These are phyloP conservation scores for Spilarctia lutea DNA, from an alignment of 2,888 invertebrate species.

Conservation along the genomic window DNA sequence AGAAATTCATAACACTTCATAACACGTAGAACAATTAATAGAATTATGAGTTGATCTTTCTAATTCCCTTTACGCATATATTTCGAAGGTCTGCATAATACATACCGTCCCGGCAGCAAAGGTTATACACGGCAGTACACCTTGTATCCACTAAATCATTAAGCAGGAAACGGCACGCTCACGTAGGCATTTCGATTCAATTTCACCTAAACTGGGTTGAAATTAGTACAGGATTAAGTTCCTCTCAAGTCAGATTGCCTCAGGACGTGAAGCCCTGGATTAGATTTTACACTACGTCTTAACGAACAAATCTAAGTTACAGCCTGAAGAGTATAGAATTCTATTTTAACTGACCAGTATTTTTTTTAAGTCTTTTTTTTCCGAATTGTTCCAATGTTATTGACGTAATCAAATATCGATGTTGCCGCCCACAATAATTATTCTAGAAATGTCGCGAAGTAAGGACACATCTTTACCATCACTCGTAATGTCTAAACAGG, in stretches of 20 bases:
- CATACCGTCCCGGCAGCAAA: neutral
- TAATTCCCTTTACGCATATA: neutral
- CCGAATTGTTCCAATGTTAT: neutral
- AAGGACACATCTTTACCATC: no score
- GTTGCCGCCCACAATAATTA: no score
- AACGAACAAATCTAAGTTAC: conserved; percentile 45
- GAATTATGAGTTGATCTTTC: neutral
- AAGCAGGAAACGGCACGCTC: conserved; percentile 14
- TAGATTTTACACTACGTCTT: conserved; percentile 70
- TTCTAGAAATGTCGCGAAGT: no score
- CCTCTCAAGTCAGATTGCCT: conserved; percentile 66
- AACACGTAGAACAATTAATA: neutral
- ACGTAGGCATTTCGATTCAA: conserved; percentile 58
- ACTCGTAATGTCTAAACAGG: neutral
- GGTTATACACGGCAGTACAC: neutral
- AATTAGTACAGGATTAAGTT: conserved; percentile 74
- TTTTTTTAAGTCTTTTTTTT: neutral
- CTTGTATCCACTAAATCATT: conserved; percentile 29
- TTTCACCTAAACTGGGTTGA: conserved; percentile 61
- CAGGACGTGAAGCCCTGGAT: conserved; percentile 62
- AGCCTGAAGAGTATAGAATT: conserved; percentile 21
- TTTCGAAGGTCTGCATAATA: neutral
- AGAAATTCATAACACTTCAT: neutral
- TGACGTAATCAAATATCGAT: neutral
- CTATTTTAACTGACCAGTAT: neutral